Evolutionary conservation across 2,797 vertebrate genomes (phyloP).

Genomic region (Petrocephalus schoutedeni): DNA sequence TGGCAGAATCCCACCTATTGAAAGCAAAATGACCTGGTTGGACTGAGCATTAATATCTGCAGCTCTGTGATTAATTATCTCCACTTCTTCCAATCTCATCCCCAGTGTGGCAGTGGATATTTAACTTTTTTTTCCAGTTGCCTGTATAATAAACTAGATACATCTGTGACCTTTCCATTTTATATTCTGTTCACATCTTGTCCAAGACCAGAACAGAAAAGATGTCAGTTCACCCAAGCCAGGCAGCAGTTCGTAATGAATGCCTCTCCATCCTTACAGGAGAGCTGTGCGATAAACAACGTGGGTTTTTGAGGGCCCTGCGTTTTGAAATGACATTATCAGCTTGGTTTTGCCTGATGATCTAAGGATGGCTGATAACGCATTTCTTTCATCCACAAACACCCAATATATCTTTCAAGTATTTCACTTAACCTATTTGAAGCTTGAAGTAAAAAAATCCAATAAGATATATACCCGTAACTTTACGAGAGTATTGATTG

Average conservation of each 20-base stretch:
- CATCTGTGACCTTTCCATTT: slow-evolving; percentile 3
- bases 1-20: slow-evolving; percentile 50
- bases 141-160: not conserved
- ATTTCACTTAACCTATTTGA: not conserved
- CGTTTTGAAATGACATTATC: not conserved
- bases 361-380: not conserved
- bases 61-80: slow-evolving; percentile 59
- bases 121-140: not conserved
- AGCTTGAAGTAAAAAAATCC: not conserved
- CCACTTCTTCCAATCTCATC: slow-evolving; percentile 48
- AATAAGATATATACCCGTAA: not conserved
- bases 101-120: not conserved
- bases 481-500: not conserved
- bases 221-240: not conserved
- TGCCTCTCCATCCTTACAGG: not conserved
- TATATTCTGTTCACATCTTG: not conserved
- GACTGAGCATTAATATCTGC: slow-evolving; percentile 54
- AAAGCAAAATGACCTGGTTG: slow-evolving; percentile 55
- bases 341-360: not conserved
- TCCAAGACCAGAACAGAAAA: not conserved
- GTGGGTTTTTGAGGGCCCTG: not conserved
- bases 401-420: not conserved
- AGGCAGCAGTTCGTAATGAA: not conserved
- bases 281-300: not conserved
- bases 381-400: not conserved